Conservation (phyloP, 1,140 invertebrate species). For the Ceratoteleas bidentatus region DNA sequence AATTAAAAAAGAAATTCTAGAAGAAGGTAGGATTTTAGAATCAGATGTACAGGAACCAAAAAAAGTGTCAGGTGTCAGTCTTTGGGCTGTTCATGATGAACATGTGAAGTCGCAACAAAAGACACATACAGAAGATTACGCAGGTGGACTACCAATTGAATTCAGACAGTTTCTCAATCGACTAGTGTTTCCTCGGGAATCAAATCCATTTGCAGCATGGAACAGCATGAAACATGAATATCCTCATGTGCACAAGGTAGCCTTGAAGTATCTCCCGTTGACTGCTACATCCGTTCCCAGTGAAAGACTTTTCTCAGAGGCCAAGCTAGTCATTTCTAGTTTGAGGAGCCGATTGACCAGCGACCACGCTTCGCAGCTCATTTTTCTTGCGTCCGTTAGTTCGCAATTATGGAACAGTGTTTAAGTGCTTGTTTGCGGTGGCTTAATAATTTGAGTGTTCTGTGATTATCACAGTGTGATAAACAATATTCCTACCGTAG, state of each 20-base stretch:
- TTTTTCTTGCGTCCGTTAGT: not conserved
- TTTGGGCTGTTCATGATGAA: constrained; percentile 21
- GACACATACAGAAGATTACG: constrained; percentile 7
- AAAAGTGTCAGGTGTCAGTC: not conserved
- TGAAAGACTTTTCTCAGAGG: constrained; percentile 24
- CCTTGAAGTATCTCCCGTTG: not conserved
- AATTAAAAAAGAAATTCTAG: constrained; percentile 12
- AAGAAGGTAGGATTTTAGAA: not conserved
- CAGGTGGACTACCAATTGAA: constrained; percentile 24
- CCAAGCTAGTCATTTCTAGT: constrained; percentile 4
- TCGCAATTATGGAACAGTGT: too few relatives aligned
- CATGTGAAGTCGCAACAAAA: constrained; percentile 5
- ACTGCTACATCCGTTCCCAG: constrained; percentile 20
- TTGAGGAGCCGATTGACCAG: constrained; percentile 14
- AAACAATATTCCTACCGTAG: too few relatives aligned
- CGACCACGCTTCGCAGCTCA: not conserved
- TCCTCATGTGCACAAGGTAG: constrained; percentile 16
- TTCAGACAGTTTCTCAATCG: constrained; percentile 28
- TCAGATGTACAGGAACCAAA: not conserved
- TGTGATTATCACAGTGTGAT: too few relatives aligned
- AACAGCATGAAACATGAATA: constrained; percentile 21
- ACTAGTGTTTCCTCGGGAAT: not conserved
- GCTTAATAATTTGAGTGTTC: too few relatives aligned
- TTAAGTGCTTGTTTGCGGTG: too few relatives aligned
- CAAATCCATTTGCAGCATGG: constrained; percentile 23